Evolutionary conservation across 2,888 invertebrate genomes (phyloP), one percentile per base, ranked within the genome.

Genomic region (Rhagium mordax): DNA sequence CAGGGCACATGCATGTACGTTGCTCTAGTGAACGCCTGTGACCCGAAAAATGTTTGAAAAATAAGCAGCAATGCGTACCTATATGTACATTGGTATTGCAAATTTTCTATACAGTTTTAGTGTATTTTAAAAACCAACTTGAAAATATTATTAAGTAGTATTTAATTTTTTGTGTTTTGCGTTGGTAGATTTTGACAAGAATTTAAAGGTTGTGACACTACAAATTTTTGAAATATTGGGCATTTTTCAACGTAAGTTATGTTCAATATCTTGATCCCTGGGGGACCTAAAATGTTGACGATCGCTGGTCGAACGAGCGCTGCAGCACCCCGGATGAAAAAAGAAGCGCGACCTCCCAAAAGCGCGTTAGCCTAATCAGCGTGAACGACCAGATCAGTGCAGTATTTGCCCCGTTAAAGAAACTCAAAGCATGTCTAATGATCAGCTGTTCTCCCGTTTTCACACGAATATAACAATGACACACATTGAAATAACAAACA

Each of bases 351-450:
- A 80, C 78, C 82, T 83, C 83, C 81, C 80, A 72, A 83, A 84
- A 83, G 82, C 83, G 83, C 81, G 82, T 85, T 84, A 84, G 79
- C 78, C 81, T 84, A 85, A 85, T 85, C 85, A 84, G 84, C 85
- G 85, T 85, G 83, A 85, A 85, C 81, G 80, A 64, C 78, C 79
- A 78, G 80, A 80, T 78, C 80, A 76, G 76, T 77, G 79, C 78
- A 80, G 73, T 79, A 78, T 82, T 82, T 80, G 80, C 76, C 77
- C 79, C 78, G 81, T 78, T 79, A 82, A 85, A 84, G 83, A 85
- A 85, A 84, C 78, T 79, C 82, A 78, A 74, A 80, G 83, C 85
- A 83, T 86, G 79, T 81, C 86, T 85, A 86, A 86, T 84, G 83
- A 85, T 84, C 86, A 86, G 84, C 85, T 86, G 86, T 81, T 81